These are phyloP conservation scores for Habrosyne pyritoides DNA, from an alignment of 2,888 invertebrate species.

Conservation along the genomic window DNA sequence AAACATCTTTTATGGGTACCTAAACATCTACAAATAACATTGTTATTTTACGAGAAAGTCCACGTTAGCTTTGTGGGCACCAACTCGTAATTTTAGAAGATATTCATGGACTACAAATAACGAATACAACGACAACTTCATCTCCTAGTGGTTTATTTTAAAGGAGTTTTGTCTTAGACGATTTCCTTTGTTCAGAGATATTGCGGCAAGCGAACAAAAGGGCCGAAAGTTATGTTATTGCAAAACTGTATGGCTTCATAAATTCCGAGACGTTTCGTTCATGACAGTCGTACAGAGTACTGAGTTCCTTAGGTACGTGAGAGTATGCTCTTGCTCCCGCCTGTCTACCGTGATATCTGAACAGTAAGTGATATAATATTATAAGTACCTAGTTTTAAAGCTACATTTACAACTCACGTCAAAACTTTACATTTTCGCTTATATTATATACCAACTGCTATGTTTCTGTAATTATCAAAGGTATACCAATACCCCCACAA, in stretches of 20 bases:
- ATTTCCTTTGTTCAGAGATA: constrained; percentile 26
- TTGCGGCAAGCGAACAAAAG: constrained; percentile 47
- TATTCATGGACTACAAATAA: constrained; percentile 1
- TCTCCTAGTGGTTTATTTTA: constrained; percentile 8
- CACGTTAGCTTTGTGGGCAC: not conserved
- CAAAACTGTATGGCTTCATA: constrained; percentile 57
- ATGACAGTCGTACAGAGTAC: constrained; percentile 43
- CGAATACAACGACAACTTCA: constrained; percentile 1
- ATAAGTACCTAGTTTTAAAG: too few relatives aligned
- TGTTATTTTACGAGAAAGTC: not conserved
- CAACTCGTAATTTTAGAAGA: not conserved
- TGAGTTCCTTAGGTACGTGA: constrained; percentile 47
- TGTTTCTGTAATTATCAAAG: too few relatives aligned
- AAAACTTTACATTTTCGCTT: too few relatives aligned
- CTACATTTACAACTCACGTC: too few relatives aligned
- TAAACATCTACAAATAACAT: not conserved
- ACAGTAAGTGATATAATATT: not conserved
- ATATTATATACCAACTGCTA: too few relatives aligned
- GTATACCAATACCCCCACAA: too few relatives aligned
- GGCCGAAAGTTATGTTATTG: constrained; percentile 64
- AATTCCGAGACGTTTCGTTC: constrained; percentile 55
- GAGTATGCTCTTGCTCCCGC: constrained; percentile 46
- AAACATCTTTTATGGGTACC: too few relatives aligned
- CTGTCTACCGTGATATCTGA: not conserved
- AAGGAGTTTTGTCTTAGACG: constrained; percentile 6